phyloP scores from a whole-genome alignment of 2,797 vertebrate species.

The Neomorphus geoffroyi region DNA sequence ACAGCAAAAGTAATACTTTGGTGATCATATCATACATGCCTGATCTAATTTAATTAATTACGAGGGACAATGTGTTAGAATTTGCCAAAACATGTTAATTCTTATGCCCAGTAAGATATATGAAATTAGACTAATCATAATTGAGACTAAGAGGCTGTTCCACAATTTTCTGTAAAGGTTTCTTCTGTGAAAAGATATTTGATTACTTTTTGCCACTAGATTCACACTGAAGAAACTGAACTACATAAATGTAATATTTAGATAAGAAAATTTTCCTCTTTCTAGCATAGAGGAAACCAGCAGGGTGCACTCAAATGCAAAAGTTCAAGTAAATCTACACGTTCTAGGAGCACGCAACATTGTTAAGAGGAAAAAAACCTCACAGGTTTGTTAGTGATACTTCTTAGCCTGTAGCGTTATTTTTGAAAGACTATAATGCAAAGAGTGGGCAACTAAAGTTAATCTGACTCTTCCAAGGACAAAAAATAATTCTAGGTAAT shows the following conservation, averaged over 20 bases:
- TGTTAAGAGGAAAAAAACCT: neutral
- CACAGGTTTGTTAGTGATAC: neutral
- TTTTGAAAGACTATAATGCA: neutral
- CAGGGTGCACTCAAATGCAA: slow-evolving; percentile 65
- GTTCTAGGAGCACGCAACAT: neutral
- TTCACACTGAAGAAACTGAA: neutral
- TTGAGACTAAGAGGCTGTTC: neutral
- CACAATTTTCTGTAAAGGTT: neutral
- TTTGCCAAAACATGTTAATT: neutral
- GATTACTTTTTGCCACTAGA: neutral
- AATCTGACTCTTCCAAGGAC: neutral
- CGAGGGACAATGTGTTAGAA: neutral
- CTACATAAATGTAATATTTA: neutral
- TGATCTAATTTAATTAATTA: neutral
- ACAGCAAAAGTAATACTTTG: neutral
- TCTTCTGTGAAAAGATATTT: neutral
- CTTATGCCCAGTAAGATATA: neutral
- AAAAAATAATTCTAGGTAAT: neutral
- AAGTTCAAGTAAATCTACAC: slow-evolving; percentile 14
- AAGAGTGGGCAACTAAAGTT: neutral
- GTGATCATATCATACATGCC: neutral
- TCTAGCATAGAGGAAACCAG: slow-evolving; percentile 40
- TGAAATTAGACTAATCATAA: neutral
- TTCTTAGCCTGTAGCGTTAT: neutral
- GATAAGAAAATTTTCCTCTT: neutral